Conservation (phyloP, 2,113 vertebrate species). For the Montifringilla adamsi region DNA sequence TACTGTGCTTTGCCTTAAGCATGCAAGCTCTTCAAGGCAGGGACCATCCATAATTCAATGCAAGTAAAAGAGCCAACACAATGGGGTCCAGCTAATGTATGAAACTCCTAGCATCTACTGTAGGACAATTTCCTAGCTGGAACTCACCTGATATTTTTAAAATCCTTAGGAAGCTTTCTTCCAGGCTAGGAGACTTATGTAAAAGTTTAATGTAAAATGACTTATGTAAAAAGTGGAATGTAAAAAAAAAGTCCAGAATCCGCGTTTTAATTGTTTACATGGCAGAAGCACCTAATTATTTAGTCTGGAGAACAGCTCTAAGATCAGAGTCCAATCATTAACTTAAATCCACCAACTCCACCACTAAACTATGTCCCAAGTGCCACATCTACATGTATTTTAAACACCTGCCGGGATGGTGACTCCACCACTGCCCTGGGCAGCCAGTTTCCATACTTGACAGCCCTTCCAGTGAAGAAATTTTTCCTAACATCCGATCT, state of each 20-base stretch:
- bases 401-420: background rate
- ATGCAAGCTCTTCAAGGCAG: conserved; percentile 60
- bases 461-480: background rate
- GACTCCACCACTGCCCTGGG: background rate
- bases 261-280: background rate
- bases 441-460: background rate
- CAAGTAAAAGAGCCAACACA: conserved; percentile 40
- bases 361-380: background rate
- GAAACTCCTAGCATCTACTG: background rate
- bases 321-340: background rate
- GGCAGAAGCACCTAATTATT: background rate
- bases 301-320: background rate
- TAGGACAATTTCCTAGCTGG: background rate
- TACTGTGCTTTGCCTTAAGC: conserved; percentile 67
- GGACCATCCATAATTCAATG: conserved; percentile 59
- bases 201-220: background rate
- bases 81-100: conserved; percentile 26
- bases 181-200: background rate
- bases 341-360: background rate
- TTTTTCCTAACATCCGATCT: background rate
- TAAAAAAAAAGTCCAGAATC: background rate
- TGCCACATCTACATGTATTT: background rate
- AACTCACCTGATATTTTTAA: background rate
- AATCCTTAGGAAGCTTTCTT: background rate
- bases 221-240: background rate